phyloP scores from a whole-genome alignment of 2,888 invertebrate genomes.

The Polydrusus tereticollis region DNA sequence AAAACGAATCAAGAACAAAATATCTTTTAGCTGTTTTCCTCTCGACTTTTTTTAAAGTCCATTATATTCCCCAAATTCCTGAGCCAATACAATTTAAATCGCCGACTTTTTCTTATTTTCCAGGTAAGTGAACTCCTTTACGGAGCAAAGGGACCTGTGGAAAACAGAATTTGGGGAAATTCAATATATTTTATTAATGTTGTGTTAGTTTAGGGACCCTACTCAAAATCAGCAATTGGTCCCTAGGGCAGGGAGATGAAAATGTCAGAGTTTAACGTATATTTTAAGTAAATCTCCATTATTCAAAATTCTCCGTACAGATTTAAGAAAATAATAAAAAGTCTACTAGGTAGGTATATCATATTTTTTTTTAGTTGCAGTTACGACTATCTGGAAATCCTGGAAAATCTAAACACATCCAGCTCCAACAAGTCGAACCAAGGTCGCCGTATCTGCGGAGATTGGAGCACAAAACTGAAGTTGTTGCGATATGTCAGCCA shows the following conservation, averaged over 20 bases:
- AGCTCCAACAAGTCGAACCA: constrained; percentile 9
- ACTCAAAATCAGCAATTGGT: too few relatives aligned
- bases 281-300: too few relatives aligned
- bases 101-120: background rate
- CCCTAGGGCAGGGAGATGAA: too few relatives aligned
- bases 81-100: background rate
- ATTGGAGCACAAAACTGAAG: constrained; percentile 85
- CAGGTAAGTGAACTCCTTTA: background rate
- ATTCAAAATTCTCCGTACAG: background rate
- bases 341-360: background rate
- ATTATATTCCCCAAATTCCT: background rate
- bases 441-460: constrained; percentile 75
- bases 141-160: background rate
- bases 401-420: constrained; percentile 63
- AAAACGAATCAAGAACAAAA: background rate
- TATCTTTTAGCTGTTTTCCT: background rate
- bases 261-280: too few relatives aligned
- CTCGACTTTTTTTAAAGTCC: background rate
- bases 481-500: constrained; percentile 77
- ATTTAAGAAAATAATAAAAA: too few relatives aligned
- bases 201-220: background rate
- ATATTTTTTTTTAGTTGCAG: constrained; percentile 74
- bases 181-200: background rate
- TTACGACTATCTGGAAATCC: constrained; percentile 82
- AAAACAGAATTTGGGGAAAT: background rate